These are phyloP conservation scores for Monoplex corrugatus DNA, from an alignment of 2,888 invertebrate species.

Conservation along the genomic window DNA sequence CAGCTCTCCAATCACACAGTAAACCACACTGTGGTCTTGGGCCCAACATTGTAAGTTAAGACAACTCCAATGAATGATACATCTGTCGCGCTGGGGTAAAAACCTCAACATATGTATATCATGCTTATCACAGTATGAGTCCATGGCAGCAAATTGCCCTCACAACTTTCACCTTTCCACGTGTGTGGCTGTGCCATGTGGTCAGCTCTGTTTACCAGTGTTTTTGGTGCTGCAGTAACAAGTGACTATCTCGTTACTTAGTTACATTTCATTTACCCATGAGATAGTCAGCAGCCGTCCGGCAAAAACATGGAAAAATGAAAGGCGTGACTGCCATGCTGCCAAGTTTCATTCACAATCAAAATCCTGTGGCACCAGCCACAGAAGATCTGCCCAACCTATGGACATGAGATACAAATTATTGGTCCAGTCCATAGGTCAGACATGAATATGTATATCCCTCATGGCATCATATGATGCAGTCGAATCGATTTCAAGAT, in stretches of 20 bases:
- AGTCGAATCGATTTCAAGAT: neutral
- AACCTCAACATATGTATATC: neutral
- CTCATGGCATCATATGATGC: neutral
- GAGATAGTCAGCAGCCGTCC: neutral
- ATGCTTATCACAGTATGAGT: constrained; percentile 2
- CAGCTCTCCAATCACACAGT: neutral
- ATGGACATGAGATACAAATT: neutral
- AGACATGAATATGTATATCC: neutral
- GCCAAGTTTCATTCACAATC: neutral
- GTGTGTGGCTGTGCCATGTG: neutral
- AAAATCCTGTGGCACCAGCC: neutral
- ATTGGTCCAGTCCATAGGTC: constrained; percentile 17
- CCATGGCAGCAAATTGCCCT: neutral
- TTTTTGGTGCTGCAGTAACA: neutral
- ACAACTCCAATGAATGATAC: neutral
- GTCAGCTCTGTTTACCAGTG: neutral
- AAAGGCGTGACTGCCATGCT: neutral
- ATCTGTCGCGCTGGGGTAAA: constrained; percentile 1
- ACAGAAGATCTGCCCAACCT: neutral
- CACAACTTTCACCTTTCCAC: neutral
- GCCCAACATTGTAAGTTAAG: neutral
- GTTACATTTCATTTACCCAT: neutral
- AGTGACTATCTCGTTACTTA: neutral
- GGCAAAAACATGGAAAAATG: neutral
- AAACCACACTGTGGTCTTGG: neutral